Percentiles rank a stretch among this genome's conserved stretches.
phyloP scores from a whole-genome alignment of 2,888 invertebrate species.

The Drosophila nr. perissopoda region DNA sequence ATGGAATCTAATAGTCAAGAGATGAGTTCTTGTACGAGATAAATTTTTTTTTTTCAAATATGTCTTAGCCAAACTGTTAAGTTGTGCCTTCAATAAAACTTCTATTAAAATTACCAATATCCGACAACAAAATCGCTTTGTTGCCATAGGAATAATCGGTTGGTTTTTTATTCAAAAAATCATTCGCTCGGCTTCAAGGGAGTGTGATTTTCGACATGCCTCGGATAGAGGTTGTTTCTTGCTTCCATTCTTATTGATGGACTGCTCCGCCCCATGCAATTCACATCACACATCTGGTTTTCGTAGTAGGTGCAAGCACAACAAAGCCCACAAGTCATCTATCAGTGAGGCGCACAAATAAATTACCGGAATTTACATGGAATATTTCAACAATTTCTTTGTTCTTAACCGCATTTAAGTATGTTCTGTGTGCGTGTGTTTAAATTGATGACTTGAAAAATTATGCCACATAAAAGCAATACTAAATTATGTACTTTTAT shows the following conservation, averaged over 20 bases:
- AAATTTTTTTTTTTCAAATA: neutral
- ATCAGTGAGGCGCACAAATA: conserved; percentile 38
- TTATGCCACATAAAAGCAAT: neutral
- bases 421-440: conserved; percentile 6
- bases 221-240: neutral
- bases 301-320: conserved; percentile 54
- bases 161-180: neutral
- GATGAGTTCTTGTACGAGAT: neutral
- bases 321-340: conserved; percentile 31
- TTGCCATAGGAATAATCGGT: neutral
- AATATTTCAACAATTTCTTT: conserved; percentile 45
- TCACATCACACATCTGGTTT: conserved; percentile 59
- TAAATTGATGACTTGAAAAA: conserved; percentile 7
- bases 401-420: conserved; percentile 45
- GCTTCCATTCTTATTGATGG: conserved; percentile 25
- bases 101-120: neutral
- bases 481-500: neutral
- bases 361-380: conserved; percentile 32
- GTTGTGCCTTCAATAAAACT: neutral
- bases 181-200: neutral
- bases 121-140: neutral
- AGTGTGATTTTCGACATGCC: neutral
- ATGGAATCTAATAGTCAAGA: neutral
- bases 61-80: neutral
- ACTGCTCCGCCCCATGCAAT: conserved; percentile 15